These are phyloP conservation scores for Chirona hameri DNA, from an alignment of 2,888 invertebrate genomes.

Conservation along the genomic window DNA sequence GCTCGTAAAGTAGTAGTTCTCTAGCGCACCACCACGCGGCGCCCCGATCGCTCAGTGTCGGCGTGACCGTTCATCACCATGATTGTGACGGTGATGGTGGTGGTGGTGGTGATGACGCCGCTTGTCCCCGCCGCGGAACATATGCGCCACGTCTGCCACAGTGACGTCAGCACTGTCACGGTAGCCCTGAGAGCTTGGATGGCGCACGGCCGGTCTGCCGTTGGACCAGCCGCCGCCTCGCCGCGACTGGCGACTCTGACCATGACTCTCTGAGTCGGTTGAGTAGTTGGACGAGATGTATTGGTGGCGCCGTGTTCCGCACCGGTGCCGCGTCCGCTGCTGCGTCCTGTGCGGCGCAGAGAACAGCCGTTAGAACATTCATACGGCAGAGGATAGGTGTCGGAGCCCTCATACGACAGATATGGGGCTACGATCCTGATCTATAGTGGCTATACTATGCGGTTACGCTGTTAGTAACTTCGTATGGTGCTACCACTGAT, in stretches of 20 bases:
- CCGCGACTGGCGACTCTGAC: not conserved
- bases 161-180: conserved; percentile 47
- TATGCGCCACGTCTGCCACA: conserved; percentile 46
- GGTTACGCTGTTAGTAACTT: too few species aligned
- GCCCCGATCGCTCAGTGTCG: conserved; percentile 1
- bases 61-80: conserved; percentile 36
- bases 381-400: too few species aligned
- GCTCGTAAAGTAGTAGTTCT: too few species aligned
- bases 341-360: not conserved
- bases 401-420: too few species aligned
- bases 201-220: conserved; percentile 52
- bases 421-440: too few species aligned
- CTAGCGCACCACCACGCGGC: not conserved
- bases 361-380: not conserved
- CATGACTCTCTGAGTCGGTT: not conserved
- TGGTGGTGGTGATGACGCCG: conserved; percentile 72
- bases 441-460: too few species aligned
- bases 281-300: conserved; percentile 27
- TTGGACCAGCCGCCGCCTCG: not conserved
- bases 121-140: conserved; percentile 52
- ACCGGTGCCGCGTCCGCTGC: not conserved
- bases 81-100: conserved; percentile 57
- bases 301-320: conserved; percentile 4
- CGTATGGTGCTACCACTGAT: too few species aligned
- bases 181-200: conserved; percentile 43